Conservation (phyloP, 2,113 vertebrate species). For the Halichoerus grypus region DNA sequence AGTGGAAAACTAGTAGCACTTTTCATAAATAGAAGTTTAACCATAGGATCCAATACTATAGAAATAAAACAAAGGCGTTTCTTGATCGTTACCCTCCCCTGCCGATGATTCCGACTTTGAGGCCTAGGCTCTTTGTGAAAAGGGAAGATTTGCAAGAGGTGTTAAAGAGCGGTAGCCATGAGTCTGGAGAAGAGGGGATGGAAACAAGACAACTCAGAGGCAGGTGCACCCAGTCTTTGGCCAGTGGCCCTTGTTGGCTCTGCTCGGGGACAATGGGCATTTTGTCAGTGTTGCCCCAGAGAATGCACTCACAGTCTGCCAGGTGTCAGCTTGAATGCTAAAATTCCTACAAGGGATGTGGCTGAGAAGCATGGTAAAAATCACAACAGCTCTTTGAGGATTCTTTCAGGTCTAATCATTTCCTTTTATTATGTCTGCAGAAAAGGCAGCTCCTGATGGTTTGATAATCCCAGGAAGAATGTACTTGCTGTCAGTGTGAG, state of each 20-base stretch:
- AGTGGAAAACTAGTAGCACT: background rate
- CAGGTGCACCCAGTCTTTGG: accelerated
- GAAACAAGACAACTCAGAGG: too few species aligned
- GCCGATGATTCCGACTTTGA: background rate
- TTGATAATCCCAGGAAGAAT: background rate
- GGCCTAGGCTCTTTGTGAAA: background rate
- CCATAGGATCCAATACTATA: background rate
- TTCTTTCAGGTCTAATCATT: background rate
- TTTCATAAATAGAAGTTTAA: slow-evolving; percentile 21
- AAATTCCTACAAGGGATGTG: background rate
- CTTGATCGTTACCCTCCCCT: background rate
- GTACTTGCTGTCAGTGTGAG: background rate
- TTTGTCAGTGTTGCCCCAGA: background rate
- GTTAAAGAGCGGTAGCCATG: background rate
- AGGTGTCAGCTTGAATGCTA: background rate
- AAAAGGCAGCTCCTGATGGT: background rate
- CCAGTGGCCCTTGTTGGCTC: background rate
- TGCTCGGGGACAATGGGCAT: accelerated
- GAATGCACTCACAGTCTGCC: background rate
- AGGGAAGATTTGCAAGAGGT: background rate
- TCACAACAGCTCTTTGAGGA: background rate
- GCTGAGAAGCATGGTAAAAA: background rate
- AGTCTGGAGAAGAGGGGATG: background rate
- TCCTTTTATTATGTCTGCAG: background rate
- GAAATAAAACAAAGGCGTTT: background rate